Evolutionary conservation across 2,888 invertebrate species (phyloP).

Genomic region (Coelogynopora nodosa): DNA sequence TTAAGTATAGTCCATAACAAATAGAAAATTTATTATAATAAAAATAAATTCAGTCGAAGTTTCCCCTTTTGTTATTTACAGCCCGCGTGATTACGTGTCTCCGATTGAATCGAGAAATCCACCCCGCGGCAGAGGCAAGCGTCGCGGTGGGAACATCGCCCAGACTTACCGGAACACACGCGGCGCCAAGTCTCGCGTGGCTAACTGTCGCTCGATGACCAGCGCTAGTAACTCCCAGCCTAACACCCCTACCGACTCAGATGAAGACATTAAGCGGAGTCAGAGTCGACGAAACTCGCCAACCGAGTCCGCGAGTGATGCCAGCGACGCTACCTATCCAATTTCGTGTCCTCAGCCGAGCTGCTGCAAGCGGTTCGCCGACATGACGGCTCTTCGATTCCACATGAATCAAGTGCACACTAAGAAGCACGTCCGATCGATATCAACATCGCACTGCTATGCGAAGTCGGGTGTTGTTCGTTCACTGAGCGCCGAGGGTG

Average conservation of each 20-base stretch:
- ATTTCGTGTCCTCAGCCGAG: neutral
- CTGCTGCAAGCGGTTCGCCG: conserved; percentile 37
- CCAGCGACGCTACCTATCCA: neutral
- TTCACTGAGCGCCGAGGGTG: neutral
- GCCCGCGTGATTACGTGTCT: conserved; percentile 23
- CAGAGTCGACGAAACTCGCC: neutral
- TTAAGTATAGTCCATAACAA: too few species aligned
- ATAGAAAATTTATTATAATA: too few species aligned
- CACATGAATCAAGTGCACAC: neutral
- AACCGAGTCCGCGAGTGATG: neutral
- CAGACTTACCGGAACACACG: neutral
- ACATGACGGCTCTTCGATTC: neutral
- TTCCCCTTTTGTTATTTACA: conserved; percentile 79
- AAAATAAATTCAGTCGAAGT: too few species aligned
- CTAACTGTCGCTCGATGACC: neutral
- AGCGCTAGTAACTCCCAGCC: neutral
- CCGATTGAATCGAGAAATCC: neutral
- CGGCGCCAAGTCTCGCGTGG: neutral
- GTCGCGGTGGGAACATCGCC: neutral
- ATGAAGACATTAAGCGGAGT: conserved; percentile 8
- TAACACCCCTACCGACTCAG: conserved; percentile 4
- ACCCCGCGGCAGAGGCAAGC: conserved; percentile 29
- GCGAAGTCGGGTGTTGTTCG: neutral
- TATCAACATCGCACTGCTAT: neutral
- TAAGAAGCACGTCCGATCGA: neutral